Conservation (phyloP, 2,113 vertebrate genomes). For the Pristiophorus japonicus region DNA sequence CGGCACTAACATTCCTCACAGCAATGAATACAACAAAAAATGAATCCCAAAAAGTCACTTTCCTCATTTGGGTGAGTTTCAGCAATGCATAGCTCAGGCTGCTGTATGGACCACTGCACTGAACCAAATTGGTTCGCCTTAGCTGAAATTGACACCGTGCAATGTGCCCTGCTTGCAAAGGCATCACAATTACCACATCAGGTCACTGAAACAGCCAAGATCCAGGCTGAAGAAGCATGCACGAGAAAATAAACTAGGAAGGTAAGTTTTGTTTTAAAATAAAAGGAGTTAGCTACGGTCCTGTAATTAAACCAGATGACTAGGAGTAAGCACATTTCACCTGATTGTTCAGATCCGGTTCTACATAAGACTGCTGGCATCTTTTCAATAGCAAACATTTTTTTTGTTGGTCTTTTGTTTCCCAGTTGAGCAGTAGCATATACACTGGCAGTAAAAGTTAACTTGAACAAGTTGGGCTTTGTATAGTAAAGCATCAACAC, state of each 20-base stretch:
- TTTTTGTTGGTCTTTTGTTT: neutral
- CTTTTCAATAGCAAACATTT: neutral
- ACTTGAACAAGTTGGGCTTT: slow-evolving; percentile 10
- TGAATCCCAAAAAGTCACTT: neutral
- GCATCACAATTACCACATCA: neutral
- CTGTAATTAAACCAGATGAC: neutral
- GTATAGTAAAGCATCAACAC: neutral
- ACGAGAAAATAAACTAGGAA: neutral
- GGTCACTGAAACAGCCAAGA: neutral
- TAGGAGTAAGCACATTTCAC: neutral
- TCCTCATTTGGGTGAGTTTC: neutral
- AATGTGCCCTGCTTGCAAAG: neutral
- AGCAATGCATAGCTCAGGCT: neutral
- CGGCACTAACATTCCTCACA: neutral
- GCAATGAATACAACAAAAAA: neutral
- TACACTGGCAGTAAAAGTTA: neutral
- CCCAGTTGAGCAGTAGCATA: neutral
- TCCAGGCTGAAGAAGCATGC: neutral
- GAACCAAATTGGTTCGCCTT: neutral
- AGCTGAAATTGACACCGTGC: no score
- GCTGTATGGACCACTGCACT: neutral
- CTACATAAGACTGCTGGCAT: neutral
- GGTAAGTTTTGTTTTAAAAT: neutral
- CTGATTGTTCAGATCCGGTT: neutral
- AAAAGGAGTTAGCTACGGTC: neutral